phyloP scores from a whole-genome alignment of 2,888 invertebrate species.

The Exephanes ischioxanthus region DNA sequence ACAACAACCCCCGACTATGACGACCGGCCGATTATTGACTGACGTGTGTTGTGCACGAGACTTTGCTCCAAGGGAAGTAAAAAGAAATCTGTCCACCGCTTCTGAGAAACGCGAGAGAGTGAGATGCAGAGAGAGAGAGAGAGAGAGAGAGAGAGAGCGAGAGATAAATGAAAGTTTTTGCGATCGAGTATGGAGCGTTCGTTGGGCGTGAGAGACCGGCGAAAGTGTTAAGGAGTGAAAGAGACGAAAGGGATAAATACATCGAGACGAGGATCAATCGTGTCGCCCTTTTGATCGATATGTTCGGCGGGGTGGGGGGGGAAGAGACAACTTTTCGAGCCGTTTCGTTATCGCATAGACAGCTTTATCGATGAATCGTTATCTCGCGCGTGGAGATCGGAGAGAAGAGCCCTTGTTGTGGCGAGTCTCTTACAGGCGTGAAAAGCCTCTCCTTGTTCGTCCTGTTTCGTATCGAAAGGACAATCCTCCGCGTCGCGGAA shows the following conservation, averaged over 20 bases:
- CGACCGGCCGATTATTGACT: conserved; percentile 75
- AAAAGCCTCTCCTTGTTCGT: conserved; percentile 55
- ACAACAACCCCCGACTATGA: conserved; percentile 62
- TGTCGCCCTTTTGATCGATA: conserved; percentile 16
- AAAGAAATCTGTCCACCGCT: conserved; percentile 81
- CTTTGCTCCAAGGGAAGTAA: conserved; percentile 64
- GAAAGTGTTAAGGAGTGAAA: conserved; percentile 49
- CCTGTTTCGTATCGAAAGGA: conserved; percentile 42
- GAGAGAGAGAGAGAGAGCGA: conserved; percentile 58
- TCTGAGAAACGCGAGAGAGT: conserved; percentile 77
- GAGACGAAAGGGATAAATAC: conserved; percentile 60
- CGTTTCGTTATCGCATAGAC: background rate
- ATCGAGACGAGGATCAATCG: conserved; percentile 57
- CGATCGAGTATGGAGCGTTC: conserved; percentile 45
- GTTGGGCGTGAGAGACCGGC: conserved; percentile 49
- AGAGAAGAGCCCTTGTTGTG: background rate
- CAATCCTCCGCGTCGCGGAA: conserved; percentile 1
- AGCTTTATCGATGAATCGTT: background rate
- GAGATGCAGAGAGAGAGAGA: conserved; percentile 59
- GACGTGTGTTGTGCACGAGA: conserved; percentile 71
- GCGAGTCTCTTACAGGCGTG: background rate
- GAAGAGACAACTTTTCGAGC: conserved; percentile 32
- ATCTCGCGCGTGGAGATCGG: conserved; percentile 2
- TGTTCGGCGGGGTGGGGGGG: background rate
- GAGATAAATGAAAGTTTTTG: conserved; percentile 57